phyloP scores from a whole-genome alignment of 2,113 vertebrate species.

The Prionailurus viverrinus region DNA sequence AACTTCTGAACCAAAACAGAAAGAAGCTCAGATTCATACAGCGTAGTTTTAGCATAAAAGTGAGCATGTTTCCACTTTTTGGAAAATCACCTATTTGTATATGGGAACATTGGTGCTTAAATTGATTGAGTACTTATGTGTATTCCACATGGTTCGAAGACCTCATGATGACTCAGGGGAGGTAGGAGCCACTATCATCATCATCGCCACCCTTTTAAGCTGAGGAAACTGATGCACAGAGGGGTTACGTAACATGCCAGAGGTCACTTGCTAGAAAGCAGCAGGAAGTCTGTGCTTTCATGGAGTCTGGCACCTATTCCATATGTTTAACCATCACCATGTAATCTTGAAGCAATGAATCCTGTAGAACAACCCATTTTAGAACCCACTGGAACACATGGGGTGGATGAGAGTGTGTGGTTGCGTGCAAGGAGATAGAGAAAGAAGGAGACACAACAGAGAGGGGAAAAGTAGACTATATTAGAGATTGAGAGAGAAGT shows the following conservation, averaged over 20 bases:
- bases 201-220: neutral
- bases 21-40: neutral
- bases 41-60: neutral
- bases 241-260: neutral
- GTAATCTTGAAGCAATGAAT: neutral
- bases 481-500: neutral
- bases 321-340: neutral
- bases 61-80: neutral
- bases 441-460: neutral
- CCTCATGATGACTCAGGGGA: neutral
- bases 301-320: neutral
- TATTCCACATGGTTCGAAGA: neutral
- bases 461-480: neutral
- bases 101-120: neutral
- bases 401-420: neutral
- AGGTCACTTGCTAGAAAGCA: slow-evolving; percentile 4
- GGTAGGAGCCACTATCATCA: neutral
- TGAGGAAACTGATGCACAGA: neutral
- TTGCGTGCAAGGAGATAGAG: neutral
- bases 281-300: neutral
- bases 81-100: neutral
- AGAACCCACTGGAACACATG: neutral
- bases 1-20: neutral
- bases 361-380: neutral
- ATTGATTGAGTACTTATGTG: neutral